A percentile compares a stretch with the other conserved stretches of the same genome.
Conservation (phyloP, 2,888 invertebrate species). For the Drosophila demipolita region DNA sequence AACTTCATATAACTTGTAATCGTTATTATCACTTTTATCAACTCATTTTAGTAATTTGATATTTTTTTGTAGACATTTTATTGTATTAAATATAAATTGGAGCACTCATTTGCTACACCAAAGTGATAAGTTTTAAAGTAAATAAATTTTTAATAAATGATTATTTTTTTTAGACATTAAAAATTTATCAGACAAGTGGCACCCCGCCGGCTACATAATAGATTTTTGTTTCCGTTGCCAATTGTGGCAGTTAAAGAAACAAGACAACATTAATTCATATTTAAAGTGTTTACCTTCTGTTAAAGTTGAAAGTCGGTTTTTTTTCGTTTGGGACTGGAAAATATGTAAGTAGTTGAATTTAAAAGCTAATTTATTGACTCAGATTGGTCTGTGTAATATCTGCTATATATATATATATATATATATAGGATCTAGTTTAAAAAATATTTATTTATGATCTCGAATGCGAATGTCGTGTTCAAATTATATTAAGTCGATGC, state of each 20-base stretch:
- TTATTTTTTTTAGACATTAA: background rate
- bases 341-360: background rate
- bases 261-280: background rate
- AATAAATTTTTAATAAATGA: background rate
- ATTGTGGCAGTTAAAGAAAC: background rate
- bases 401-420: background rate
- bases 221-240: background rate
- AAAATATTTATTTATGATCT: constrained; percentile 8
- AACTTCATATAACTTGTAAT: background rate
- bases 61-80: background rate
- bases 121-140: background rate
- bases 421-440: background rate
- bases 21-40: background rate
- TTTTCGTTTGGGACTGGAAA: background rate
- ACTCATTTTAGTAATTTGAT: background rate
- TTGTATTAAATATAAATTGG: background rate
- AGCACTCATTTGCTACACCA: background rate
- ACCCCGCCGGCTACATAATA: background rate
- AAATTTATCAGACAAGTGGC: constrained; percentile 5
- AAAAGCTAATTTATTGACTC: background rate
- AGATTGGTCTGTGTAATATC: background rate
- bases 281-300: background rate
- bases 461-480: constrained; percentile 18
- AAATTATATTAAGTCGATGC: constrained; percentile 8
- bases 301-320: background rate